Conservation (phyloP, 2,113 vertebrate genomes). For the Sporophila hypoxantha region DNA sequence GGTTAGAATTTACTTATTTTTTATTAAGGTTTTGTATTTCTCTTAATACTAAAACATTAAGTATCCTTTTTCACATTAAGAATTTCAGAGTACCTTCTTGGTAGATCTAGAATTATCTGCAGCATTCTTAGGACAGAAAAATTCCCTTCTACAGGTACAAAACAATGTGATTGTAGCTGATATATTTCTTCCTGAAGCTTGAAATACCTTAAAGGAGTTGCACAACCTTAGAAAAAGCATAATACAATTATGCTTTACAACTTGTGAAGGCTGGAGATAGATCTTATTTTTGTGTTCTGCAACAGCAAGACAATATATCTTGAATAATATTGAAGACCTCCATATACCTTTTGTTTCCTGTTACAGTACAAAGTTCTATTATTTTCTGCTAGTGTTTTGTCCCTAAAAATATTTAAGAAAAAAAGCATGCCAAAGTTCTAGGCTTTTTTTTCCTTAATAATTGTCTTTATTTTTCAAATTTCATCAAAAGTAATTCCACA, state of each 20-base stretch:
- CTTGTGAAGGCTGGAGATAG: neutral
- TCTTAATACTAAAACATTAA: neutral
- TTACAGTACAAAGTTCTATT: neutral
- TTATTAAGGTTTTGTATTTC: neutral
- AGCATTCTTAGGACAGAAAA: neutral
- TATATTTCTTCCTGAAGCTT: neutral
- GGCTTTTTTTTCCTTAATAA: neutral
- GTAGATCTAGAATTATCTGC: neutral
- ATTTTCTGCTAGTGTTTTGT: neutral
- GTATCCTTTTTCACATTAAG: neutral
- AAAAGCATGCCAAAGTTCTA: neutral
- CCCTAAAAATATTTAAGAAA: neutral
- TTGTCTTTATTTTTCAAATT: neutral
- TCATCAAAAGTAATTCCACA: neutral
- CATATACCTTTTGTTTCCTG: neutral
- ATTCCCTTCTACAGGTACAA: neutral
- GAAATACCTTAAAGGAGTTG: neutral
- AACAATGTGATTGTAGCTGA: neutral
- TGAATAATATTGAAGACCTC: neutral
- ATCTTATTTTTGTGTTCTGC: neutral
- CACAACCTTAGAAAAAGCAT: neutral
- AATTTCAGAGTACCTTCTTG: neutral
- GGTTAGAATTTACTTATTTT: neutral
- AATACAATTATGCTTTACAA: neutral
- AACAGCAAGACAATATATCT: neutral